Conservation (phyloP, 1,140 invertebrate genomes). For the Cepaea nemoralis region DNA sequence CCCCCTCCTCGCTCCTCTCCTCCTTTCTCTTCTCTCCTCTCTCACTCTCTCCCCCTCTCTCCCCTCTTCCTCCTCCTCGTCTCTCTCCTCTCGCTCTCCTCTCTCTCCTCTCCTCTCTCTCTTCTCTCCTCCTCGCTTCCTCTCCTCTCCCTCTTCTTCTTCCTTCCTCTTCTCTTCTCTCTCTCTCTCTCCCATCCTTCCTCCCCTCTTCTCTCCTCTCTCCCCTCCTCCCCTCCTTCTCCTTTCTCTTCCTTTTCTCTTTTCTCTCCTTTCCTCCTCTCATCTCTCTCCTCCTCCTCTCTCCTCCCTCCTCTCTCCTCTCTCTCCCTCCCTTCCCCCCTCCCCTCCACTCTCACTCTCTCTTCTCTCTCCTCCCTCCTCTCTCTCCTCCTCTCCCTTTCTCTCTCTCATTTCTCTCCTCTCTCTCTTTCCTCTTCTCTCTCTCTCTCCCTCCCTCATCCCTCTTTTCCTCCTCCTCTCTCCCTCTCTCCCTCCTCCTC, state of each 20-base stretch:
- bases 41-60: too few relatives aligned
- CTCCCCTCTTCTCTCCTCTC: too few relatives aligned
- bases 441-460: neutral
- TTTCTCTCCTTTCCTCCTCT: too few relatives aligned
- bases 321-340: slow-evolving; percentile 4
- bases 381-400: too few relatives aligned
- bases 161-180: neutral
- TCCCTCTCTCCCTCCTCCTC: neutral
- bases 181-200: too few relatives aligned
- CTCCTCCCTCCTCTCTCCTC: neutral
- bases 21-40: neutral
- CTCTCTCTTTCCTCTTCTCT: neutral
- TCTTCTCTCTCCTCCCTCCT: neutral
- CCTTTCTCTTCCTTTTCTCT: neutral
- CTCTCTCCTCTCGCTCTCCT: neutral
- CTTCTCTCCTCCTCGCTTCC: too few relatives aligned
- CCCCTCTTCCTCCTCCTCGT: neutral
- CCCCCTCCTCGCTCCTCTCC: neutral
- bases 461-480: neutral
- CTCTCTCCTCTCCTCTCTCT: neutral
- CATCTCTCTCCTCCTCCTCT: too few relatives aligned
- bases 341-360: too few relatives aligned
- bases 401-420: too few relatives aligned
- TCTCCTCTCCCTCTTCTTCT: neutral
- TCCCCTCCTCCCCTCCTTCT: neutral